Evolutionary conservation across 2,797 vertebrate species (phyloP).

Genomic region (Melanotaenia pygmaea): DNA sequence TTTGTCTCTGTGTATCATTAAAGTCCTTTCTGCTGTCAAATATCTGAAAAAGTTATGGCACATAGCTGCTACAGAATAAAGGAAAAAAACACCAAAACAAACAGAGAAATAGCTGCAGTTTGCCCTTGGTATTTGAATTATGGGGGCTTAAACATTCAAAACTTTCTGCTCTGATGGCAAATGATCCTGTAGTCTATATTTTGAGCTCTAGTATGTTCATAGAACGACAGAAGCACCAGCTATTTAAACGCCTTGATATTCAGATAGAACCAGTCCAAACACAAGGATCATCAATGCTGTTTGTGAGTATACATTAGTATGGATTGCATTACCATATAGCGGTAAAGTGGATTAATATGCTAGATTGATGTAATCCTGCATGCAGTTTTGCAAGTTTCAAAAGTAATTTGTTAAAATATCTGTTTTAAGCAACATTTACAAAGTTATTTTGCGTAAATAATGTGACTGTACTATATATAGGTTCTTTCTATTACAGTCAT

Average conservation of each 20-base stretch:
- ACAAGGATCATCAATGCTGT: not conserved
- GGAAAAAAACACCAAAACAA: constrained; percentile 12
- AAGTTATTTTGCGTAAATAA: not conserved
- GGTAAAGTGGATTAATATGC: not conserved
- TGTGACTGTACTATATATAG: not conserved
- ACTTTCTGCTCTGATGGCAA: constrained; percentile 38
- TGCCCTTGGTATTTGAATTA: constrained; percentile 62
- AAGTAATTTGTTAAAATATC: not conserved
- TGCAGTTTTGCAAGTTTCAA: not conserved
- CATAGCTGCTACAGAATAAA: constrained; percentile 30
- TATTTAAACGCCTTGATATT: not conserved
- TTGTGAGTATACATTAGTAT: not conserved
- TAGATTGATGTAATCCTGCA: too few species aligned
- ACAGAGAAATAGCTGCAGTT: constrained; percentile 38
- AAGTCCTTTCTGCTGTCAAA: constrained; percentile 55
- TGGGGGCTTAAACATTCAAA: constrained; percentile 57
- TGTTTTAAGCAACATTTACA: constrained; percentile 1
- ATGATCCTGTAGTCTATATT: constrained; percentile 25
- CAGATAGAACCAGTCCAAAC: constrained; percentile 11
- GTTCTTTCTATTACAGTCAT: not conserved
- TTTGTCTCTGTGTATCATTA: constrained; percentile 68
- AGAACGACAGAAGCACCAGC: not conserved
- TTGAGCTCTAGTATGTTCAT: constrained; percentile 25
- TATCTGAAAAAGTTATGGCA: constrained; percentile 41
- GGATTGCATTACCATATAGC: not conserved